Evolutionary conservation across 2,888 invertebrate species (phyloP), one percentile per base, ranked within the genome.

Genomic region (Caenorhabditis zanzibari): DNA sequence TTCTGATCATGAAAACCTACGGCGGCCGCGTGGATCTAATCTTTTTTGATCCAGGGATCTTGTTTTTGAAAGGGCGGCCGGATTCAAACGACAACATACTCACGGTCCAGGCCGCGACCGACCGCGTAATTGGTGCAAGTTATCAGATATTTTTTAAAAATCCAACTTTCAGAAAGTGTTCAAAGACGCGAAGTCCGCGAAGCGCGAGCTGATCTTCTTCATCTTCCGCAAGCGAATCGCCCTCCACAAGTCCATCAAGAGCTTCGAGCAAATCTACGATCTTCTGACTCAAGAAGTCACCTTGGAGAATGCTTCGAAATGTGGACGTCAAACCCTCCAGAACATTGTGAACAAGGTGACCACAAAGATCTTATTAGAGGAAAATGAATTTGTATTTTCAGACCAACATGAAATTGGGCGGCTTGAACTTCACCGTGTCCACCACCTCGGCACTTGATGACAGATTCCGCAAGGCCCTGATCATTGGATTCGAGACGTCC

Each of bases 381-480:
- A 54, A 14, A 54, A 54, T 4, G 5, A 6, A 54, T 54, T 26
- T 26, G 12, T 4, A 26, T 24, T 69, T 47, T 52, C 68, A 73
- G 76, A 82, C 58, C 7, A 79, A 83, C 22, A 73, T 80, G 52
- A 80, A 83, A 49, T 22, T 63, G 7, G 84, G 84, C 7, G 84
- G 84, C 2, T 59, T 84, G 16, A 84, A 84, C 63, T 71, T 66
- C 44, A 2, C 72, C 26, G 5, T 32, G 0, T 19, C 19, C 24
- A 16, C 12, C 1, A 10, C n/a, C 5, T 14, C 44, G n/a, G 16
- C 61, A n/a, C n/a, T n/a, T n/a, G 24, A 38, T 38, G 10, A 38
- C 5, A 10, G 26, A 16, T 1, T 58, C 12, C 44, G 19, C 1
- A 12, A 19, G 0, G 7, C 35, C 0, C 16, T 75, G 47, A 49